Conservation (phyloP, 1,140 invertebrate genomes). For the Tetramorium parvispinum region DNA sequence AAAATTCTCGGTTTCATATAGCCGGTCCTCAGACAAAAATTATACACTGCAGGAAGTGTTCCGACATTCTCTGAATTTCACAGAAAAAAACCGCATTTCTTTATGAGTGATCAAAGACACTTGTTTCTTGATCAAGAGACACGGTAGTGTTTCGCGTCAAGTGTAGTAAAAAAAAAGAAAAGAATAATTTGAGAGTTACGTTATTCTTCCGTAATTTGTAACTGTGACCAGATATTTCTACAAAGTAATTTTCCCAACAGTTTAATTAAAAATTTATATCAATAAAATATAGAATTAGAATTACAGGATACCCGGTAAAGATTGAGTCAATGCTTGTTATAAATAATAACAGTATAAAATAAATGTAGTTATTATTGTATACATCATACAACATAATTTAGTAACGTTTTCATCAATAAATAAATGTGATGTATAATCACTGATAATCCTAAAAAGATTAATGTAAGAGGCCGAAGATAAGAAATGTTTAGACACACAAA, state of each 20-base stretch:
- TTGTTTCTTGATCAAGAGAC: not conserved
- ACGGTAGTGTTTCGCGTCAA: no score
- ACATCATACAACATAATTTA: not conserved
- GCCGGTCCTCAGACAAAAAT: not conserved
- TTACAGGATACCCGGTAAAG: no score
- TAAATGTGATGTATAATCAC: not conserved
- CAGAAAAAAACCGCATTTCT: not conserved
- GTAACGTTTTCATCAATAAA: constrained; percentile 8
- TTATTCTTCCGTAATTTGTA: no score
- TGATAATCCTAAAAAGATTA: not conserved
- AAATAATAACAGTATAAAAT: no score
- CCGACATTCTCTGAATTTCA: not conserved
- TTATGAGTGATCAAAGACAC: not conserved
- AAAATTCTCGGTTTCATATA: constrained; percentile 27
- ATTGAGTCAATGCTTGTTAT: no score
- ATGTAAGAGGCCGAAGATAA: not conserved
- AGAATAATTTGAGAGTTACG: no score
- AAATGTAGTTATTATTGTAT: not conserved
- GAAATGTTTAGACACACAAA: not conserved
- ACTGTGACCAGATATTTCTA: no score
- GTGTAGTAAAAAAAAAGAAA: no score
- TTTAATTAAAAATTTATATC: no score
- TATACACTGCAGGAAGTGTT: not conserved
- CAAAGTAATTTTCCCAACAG: no score
- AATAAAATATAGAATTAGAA: no score